These are phyloP conservation scores for Oenanthe oenanthe DNA, from an alignment of 2,113 vertebrate genomes.

Conservation along the genomic window DNA sequence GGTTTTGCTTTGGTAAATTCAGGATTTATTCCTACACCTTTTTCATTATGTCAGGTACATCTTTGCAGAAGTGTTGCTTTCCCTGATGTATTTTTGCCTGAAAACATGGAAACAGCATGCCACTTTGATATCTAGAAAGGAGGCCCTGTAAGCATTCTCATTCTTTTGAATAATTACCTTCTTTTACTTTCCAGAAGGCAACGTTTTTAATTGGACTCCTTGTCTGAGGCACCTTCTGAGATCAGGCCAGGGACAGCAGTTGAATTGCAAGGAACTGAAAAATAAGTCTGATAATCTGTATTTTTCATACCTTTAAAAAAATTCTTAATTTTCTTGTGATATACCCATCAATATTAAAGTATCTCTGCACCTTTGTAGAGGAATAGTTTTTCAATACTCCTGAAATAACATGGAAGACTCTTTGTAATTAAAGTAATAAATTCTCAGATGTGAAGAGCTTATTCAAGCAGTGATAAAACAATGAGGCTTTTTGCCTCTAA, in stretches of 20 bases:
- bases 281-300: neutral
- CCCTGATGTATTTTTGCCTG: neutral
- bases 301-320: neutral
- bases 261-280: neutral
- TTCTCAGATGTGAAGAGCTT: neutral
- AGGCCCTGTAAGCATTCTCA: neutral
- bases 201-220: neutral
- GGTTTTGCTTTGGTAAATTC: neutral
- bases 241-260: neutral
- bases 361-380: neutral
- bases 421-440: conserved; percentile 31
- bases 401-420: neutral
- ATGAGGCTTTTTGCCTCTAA: neutral
- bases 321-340: neutral
- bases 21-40: neutral
- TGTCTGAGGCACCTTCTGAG: neutral
- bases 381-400: neutral
- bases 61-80: neutral
- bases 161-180: neutral
- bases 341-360: neutral
- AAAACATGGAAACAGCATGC: neutral
- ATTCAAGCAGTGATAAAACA: neutral
- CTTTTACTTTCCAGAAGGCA: neutral
- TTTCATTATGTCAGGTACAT: neutral
- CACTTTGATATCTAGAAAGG: neutral